Conservation (phyloP, 2,888 invertebrate species). For the Agapetus fuscipes region DNA sequence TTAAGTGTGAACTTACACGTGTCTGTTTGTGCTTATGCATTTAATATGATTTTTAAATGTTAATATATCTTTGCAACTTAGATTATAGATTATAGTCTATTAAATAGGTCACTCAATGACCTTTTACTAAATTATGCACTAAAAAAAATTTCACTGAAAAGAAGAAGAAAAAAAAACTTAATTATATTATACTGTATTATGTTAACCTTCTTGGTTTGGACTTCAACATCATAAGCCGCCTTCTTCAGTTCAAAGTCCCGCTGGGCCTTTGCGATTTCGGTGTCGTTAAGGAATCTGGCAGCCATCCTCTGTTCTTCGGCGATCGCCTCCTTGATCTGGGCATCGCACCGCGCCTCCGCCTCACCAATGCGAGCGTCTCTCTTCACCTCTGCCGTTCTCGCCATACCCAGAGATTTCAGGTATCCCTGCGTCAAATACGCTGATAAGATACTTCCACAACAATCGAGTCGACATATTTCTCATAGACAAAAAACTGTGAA, state of each 20-base stretch:
- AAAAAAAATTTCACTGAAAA: too few species aligned
- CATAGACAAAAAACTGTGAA: too few species aligned
- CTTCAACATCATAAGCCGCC: slow-evolving; percentile 94
- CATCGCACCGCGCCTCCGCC: slow-evolving; percentile 89
- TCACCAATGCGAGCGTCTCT: slow-evolving; percentile 95
- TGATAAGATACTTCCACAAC: slow-evolving; percentile 17
- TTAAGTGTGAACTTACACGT: too few species aligned
- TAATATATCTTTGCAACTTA: too few species aligned
- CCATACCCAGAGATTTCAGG: slow-evolving; percentile 89
- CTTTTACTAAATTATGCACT: too few species aligned
- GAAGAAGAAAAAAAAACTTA: too few species aligned
- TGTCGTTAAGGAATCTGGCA: slow-evolving; percentile 86
- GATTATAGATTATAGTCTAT: too few species aligned
- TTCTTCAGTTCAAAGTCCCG: slow-evolving; percentile 95
- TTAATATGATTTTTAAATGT: too few species aligned
- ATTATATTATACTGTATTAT: too few species aligned
- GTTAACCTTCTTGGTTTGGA: slow-evolving; percentile 82
- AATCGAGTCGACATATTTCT: too few species aligned
- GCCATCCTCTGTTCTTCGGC: slow-evolving; percentile 97
- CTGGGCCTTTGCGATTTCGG: slow-evolving; percentile 94
- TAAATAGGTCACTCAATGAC: too few species aligned
- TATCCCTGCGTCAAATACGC: slow-evolving; percentile 77
- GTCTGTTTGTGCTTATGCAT: too few species aligned
- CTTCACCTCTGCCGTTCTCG: slow-evolving; percentile 89
- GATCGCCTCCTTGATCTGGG: slow-evolving; percentile 87